Conservation (phyloP, 2,113 vertebrate species). For the Talpa occidentalis region DNA sequence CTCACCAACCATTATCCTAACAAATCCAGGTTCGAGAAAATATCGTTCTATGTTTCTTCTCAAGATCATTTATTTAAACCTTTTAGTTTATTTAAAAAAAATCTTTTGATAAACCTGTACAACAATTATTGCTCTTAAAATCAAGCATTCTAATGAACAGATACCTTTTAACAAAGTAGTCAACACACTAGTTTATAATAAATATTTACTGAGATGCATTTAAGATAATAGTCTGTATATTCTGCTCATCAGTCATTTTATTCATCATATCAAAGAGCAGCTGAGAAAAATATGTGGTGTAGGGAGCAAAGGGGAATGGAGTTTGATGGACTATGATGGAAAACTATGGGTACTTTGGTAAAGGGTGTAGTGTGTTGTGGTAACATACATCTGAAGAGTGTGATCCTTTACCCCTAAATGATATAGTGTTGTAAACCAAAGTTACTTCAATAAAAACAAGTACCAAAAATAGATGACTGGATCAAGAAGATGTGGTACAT, state of each 20-base stretch:
- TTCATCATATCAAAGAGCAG: not conserved
- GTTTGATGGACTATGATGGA: too few relatives aligned
- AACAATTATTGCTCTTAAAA: not conserved
- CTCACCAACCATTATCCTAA: not conserved
- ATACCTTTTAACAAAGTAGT: not conserved
- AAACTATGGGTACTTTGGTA: too few relatives aligned
- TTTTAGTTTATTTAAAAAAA: slow-evolving; percentile 1
- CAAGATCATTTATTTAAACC: slow-evolving; percentile 4
- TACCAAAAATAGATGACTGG: too few relatives aligned
- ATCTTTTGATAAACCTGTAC: not conserved
- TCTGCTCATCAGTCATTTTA: not conserved
- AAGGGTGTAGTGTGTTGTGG: too few relatives aligned
- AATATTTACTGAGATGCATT: not conserved
- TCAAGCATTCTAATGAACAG: not conserved
- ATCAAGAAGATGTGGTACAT: too few relatives aligned
- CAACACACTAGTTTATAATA: not conserved
- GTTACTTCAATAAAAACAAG: too few relatives aligned
- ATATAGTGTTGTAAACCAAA: too few relatives aligned
- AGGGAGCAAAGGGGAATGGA: too few relatives aligned
- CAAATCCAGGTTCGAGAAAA: not conserved
- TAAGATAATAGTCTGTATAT: not conserved
- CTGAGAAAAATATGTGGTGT: not conserved
- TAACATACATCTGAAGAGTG: too few relatives aligned
- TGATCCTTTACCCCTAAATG: too few relatives aligned
- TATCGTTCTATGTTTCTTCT: not conserved